These are phyloP conservation scores for Chiloscyllium plagiosum DNA, from an alignment of 2,113 vertebrate species.

Conservation along the genomic window DNA sequence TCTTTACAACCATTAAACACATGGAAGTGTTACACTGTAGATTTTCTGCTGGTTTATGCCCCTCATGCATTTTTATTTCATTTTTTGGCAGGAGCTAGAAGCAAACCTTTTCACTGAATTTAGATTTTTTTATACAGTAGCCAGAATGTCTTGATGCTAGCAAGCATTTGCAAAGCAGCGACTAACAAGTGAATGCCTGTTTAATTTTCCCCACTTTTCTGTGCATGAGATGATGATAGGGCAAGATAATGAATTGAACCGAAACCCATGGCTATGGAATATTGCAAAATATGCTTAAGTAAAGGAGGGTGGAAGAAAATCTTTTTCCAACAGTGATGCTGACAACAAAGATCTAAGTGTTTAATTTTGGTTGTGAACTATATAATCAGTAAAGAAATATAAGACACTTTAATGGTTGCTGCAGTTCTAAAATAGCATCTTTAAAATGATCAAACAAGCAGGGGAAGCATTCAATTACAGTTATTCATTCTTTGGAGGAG, in stretches of 20 bases:
- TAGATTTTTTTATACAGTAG: background rate
- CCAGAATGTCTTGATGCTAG: background rate
- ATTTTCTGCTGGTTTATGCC: background rate
- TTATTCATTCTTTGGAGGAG: background rate
- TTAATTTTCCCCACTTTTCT: background rate
- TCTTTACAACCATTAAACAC: background rate
- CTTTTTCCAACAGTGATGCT: background rate
- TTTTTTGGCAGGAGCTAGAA: background rate
- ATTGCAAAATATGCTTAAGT: background rate
- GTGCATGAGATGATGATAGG: background rate
- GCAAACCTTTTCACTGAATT: background rate
- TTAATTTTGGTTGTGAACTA: background rate
- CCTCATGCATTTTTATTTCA: background rate
- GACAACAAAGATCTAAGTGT: background rate
- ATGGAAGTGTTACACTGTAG: background rate
- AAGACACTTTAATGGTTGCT: background rate
- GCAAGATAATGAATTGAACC: background rate
- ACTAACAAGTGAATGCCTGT: background rate
- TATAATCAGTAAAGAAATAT: background rate
- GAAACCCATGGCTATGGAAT: background rate
- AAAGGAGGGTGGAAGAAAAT: background rate
- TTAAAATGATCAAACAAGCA: background rate
- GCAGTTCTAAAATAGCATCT: background rate
- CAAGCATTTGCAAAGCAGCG: background rate
- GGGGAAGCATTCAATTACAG: background rate